phyloP scores from a whole-genome alignment of 2,888 invertebrate species.

The Portevinia maculata region DNA sequence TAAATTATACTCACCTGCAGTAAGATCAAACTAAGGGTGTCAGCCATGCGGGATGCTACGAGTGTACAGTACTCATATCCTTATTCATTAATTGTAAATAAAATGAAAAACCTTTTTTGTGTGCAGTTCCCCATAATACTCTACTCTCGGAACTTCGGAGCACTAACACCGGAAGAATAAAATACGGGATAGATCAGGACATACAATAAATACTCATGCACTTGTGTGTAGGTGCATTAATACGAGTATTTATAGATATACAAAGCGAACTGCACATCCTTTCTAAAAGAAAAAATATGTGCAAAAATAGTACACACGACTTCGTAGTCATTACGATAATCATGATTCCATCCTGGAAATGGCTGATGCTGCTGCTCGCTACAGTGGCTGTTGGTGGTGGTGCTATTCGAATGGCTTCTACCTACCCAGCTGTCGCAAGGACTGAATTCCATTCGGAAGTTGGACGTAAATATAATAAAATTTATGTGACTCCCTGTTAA shows the following conservation, averaged over 20 bases:
- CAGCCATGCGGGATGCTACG: slow-evolving; percentile 37
- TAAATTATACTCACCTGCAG: slow-evolving; percentile 42
- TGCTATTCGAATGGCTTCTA: slow-evolving; percentile 22
- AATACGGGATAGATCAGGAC: slow-evolving; percentile 39
- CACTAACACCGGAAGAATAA: slow-evolving; percentile 63
- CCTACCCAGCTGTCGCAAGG: slow-evolving; percentile 35
- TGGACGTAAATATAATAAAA: slow-evolving; percentile 71
- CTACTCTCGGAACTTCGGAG: slow-evolving; percentile 58
- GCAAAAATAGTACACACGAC: slow-evolving; percentile 30
- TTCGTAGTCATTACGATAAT: slow-evolving; percentile 71
- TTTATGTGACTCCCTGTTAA: slow-evolving; percentile 66
- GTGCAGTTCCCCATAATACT: slow-evolving; percentile 41
- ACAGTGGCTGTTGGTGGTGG: not conserved
- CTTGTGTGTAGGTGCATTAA: not conserved
- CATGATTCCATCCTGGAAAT: slow-evolving; percentile 70
- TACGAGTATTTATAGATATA: slow-evolving; percentile 59
- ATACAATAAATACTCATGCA: slow-evolving; percentile 39
- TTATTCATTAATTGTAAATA: slow-evolving; percentile 38
- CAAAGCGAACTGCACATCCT: slow-evolving; percentile 53
- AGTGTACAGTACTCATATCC: slow-evolving; percentile 42
- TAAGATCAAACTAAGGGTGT: slow-evolving; percentile 60
- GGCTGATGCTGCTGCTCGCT: slow-evolving; percentile 13
- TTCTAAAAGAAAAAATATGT: not conserved
- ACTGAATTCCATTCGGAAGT: slow-evolving; percentile 52
- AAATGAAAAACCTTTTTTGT: slow-evolving; percentile 2